Conservation (phyloP, 2,797 vertebrate species). For the Amblyraja radiata region DNA sequence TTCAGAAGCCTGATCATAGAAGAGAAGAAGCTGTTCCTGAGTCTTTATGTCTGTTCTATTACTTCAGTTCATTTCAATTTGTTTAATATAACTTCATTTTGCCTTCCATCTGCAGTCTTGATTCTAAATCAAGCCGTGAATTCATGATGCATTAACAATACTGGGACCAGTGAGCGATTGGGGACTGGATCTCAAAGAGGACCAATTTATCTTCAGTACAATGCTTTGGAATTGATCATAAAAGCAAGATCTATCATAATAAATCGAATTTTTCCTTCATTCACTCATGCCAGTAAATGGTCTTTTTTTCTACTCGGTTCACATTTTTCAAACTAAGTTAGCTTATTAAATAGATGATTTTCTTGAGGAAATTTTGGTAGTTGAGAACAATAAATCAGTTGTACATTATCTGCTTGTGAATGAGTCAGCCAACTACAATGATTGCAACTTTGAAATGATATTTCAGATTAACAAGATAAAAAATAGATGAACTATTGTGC, state of each 20-base stretch:
- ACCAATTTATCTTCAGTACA: not conserved
- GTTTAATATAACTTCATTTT: constrained; percentile 14
- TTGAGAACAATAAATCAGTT: not conserved
- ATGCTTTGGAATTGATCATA: not conserved
- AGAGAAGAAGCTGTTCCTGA: not conserved
- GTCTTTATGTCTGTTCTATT: not conserved
- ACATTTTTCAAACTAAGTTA: not conserved
- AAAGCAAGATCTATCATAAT: constrained; percentile 2
- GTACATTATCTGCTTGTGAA: not conserved
- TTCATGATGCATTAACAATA: not conserved
- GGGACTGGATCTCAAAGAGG: not conserved
- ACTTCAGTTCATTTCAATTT: constrained; percentile 29
- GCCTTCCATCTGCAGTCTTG: not conserved
- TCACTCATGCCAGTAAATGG: not conserved
- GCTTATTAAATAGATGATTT: not conserved
- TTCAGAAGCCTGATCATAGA: too few species aligned
- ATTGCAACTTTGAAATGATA: not conserved
- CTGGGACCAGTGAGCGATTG: not conserved
- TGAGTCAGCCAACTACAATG: not conserved
- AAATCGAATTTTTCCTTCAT: not conserved
- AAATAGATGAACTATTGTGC: not conserved
- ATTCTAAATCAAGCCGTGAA: not conserved
- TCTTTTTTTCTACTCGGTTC: not conserved
- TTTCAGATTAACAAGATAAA: not conserved
- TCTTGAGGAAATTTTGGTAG: not conserved